Evolutionary conservation across 1,140 invertebrate genomes (phyloP), one percentile per base, ranked within the genome.

Genomic region (Drosophila trapezifrons): DNA sequence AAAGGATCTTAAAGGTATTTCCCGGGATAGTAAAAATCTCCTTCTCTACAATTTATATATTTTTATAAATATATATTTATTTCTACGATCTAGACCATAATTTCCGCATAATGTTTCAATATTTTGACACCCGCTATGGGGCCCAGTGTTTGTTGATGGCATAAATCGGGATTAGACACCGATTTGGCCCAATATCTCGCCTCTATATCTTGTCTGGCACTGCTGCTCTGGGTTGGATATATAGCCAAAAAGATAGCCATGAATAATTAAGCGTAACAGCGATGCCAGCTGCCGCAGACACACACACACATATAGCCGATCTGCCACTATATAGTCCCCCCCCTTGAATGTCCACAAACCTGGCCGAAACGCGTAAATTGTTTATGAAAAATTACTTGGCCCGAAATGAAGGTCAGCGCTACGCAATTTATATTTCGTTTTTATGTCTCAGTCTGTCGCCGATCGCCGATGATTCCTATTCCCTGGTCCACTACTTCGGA

Each of bases 401-500:
- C 83, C 72, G 83, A 87, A 87, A 83, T 86, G 83, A 86, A 86
- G 83, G 83, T 86, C 83, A 86, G 57, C 78, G 83, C 83, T 87
- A 86, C 83, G 84, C 84, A 89, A 87, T 87, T 87, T 89, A 87
- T 84, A 89, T 89, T 89, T 84, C 76, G 78, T 89, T 87, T 87
- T 87, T 80, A 84, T 89, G 73, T 76, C 73, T 66, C 67, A 57
- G 63, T 54, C 46, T 60, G 59, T 64, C 59, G 60, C 56, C 65
- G 37, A 9, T 47, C 25, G 35, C 17, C 25, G 46, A 67, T 66
- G 29, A 55, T 42, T 45, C 40, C 42, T 22, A 47, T 37, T 66
- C 22, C 63, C 25, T 64, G 59, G 63, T 64, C 60, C 54, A 67
- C 64, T 65, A 51, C 59, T 42, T 64, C 18, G 67, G 46, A 71